Evolutionary conservation across 2,797 vertebrate genomes (phyloP), one percentile per base, ranked within the genome.

Genomic region (Cossypha polioptera): DNA sequence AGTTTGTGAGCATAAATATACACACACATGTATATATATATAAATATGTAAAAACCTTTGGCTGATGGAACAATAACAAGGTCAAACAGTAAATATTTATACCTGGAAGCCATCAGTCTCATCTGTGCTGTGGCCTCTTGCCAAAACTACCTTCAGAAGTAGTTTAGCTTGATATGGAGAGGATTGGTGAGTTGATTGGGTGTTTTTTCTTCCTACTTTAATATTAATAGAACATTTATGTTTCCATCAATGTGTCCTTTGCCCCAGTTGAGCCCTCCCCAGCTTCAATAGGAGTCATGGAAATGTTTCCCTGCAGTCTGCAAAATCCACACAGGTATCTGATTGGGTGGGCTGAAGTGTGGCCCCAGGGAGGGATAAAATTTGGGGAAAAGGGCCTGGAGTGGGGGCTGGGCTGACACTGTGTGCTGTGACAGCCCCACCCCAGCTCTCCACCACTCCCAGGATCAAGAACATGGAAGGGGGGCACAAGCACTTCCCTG

Each of bases 51-150:
- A 66, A 89, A 94, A 66, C 24, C 31, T 93, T 86, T 85, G 81
- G 47, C 79, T 95, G 90, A 86, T 90, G 84, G 84, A 96, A 86
- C 50, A 96, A 53, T 84, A 95, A 82, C 94, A 95, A 96, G 90
- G 96, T 95, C 94, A 95, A 92, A 82, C n/a, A 26, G 65, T 69
- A 91, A 96, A 87, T 95, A 94, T 95, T 95, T 91, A 85, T 90
- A 80, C 68, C 95, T 95, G 62, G 81, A 89, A 95, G 94, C 76
- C 71, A 90, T 88, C 85, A 94, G 21, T 72, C 47, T 86, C 82
- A 95, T 90, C 67, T 45, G 54, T 55, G 72, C 55, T 66, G 50
- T 85, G 95, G 92, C 81, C 50, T 86, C 76, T 77, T 75, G 86
- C 90, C 95, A 97, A 72, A 87, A 90, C 62, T 40, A 58, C 89